A percentile compares a stretch with the other conserved stretches of the same genome.
Evolutionary conservation across 2,113 vertebrate species (phyloP).

Genomic region (Atherinomorus stipes): DNA sequence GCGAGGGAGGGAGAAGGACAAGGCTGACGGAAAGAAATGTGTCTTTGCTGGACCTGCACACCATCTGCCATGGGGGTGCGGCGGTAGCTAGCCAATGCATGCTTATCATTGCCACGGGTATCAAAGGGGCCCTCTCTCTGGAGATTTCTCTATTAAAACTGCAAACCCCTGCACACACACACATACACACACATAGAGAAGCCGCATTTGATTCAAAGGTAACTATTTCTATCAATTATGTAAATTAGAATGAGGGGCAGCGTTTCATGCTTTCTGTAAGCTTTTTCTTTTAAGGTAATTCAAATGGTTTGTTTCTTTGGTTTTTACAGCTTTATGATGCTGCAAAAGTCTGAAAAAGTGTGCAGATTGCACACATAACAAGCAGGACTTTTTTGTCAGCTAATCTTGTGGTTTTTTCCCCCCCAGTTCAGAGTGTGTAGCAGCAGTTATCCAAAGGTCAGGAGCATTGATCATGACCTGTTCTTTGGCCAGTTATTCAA

Average conservation of each 20-base stretch:
- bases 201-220: constrained; percentile 52
- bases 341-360: constrained; percentile 17
- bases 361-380: constrained; percentile 5
- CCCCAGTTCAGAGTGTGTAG: constrained; percentile 38
- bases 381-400: constrained; percentile 21
- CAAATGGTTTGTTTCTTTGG: background rate
- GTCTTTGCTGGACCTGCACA: constrained; percentile 81
- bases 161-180: constrained; percentile 57
- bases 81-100: constrained; percentile 74
- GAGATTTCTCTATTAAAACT: constrained; percentile 83
- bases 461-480: constrained; percentile 89
- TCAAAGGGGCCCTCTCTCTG: constrained; percentile 82
- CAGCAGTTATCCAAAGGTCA: constrained; percentile 78
- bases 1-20: constrained; percentile 70
- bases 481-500: constrained; percentile 84
- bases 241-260: constrained; percentile 26
- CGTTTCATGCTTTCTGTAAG: background rate
- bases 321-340: background rate
- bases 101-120: constrained; percentile 84
- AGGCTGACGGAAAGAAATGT: constrained; percentile 84
- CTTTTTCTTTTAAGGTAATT: background rate
- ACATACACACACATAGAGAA: constrained; percentile 9
- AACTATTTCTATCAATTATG: constrained; percentile 62
- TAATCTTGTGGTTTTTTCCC: constrained; percentile 6
- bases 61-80: constrained; percentile 87